Evolutionary conservation across 2,797 vertebrate genomes (phyloP).

Genomic region (Eidolon dupreanum): DNA sequence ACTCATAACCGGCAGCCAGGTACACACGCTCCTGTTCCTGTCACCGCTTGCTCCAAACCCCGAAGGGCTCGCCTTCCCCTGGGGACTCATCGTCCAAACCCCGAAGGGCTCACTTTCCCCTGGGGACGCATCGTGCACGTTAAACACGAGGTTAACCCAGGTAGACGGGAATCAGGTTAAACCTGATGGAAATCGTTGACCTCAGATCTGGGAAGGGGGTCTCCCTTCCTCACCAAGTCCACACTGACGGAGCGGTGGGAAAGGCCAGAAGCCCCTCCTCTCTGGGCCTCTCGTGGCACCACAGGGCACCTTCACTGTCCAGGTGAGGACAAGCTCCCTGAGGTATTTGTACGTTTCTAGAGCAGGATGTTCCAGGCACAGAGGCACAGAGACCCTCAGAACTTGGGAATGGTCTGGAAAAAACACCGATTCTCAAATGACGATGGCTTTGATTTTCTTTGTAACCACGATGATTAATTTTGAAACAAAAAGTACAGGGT

Average conservation of each 20-base stretch:
- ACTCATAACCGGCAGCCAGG: fast-evolving
- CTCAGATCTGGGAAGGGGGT: neutral
- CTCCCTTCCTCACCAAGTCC: neutral
- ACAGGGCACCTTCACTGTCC: neutral
- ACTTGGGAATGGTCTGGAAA: neutral
- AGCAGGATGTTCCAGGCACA: neutral
- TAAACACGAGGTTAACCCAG: neutral
- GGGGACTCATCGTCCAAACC: fast-evolving
- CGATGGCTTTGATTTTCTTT: neutral
- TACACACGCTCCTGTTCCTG: fast-evolving
- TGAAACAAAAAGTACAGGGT: neutral
- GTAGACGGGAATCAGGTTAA: neutral
- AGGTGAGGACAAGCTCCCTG: no score
- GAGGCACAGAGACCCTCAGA: neutral
- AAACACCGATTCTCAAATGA: neutral
- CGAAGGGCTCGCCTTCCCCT: neutral
- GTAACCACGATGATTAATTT: neutral
- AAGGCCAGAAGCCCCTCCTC: no score
- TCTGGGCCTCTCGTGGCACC: no score
- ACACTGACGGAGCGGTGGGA: neutral
- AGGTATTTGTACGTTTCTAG: neutral
- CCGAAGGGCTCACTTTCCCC: neutral
- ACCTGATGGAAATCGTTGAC: neutral
- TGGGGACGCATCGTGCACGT: fast-evolving
- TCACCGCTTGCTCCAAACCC: neutral